These are phyloP conservation scores for Melanotaenia pygmaea DNA, from an alignment of 2,797 vertebrate species.

Conservation along the genomic window DNA sequence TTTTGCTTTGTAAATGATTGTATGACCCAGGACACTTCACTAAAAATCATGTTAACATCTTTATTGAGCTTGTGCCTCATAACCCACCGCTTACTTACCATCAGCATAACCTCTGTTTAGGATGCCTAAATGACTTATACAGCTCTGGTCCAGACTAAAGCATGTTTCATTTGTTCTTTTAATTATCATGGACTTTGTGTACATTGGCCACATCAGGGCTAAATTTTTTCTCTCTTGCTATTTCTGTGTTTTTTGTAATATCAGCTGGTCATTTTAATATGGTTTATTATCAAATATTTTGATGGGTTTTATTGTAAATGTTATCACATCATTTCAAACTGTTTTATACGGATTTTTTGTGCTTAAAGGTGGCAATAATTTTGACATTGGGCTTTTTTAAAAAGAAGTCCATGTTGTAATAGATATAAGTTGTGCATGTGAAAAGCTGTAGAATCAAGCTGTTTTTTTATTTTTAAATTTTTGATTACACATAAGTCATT, in stretches of 20 bases:
- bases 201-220: conserved; percentile 74
- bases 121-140: conserved; percentile 77
- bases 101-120: conserved; percentile 87
- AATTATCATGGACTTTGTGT: conserved; percentile 80
- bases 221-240: conserved; percentile 73
- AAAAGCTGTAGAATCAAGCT: conserved; percentile 78
- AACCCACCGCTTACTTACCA: conserved; percentile 92
- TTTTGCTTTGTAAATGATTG: conserved; percentile 94
- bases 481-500: conserved; percentile 79
- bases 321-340: conserved; percentile 46
- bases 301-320: conserved; percentile 72
- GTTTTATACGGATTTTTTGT: conserved; percentile 20
- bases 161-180: conserved; percentile 84
- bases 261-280: conserved; percentile 77
- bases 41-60: conserved; percentile 93
- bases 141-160: conserved; percentile 85
- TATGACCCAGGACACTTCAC: conserved; percentile 85
- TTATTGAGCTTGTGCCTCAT: conserved; percentile 90
- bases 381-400: conserved; percentile 51
- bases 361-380: conserved; percentile 43
- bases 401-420: conserved; percentile 65
- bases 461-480: conserved; percentile 84
- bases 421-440: conserved; percentile 80
- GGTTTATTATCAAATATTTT: conserved; percentile 83
- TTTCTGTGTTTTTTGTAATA: conserved; percentile 64